These are phyloP conservation scores for Apocrypta bakeri DNA, from an alignment of 1,140 invertebrate genomes.

Conservation along the genomic window DNA sequence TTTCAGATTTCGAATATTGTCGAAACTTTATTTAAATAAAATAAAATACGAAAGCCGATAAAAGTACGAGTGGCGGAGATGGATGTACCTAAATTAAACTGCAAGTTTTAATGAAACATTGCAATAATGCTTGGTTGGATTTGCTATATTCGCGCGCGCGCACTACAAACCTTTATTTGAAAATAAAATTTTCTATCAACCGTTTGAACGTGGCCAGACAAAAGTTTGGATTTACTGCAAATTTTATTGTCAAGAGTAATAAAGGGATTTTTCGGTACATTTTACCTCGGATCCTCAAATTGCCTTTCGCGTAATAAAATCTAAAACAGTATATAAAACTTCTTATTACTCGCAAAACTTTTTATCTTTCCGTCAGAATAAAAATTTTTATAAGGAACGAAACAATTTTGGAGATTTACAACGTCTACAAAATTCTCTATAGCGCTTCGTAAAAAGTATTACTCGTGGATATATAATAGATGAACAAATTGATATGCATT, in stretches of 20 bases:
- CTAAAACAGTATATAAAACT: constrained; percentile 9
- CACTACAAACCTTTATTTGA: not conserved
- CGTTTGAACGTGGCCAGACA: not conserved
- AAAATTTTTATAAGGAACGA: constrained; percentile 17
- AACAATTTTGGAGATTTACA: constrained; percentile 2
- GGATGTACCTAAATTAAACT: not conserved
- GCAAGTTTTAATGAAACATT: not conserved
- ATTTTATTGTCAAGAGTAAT: constrained; percentile 20
- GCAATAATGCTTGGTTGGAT: too few relatives aligned
- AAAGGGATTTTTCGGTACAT: constrained; percentile 17
- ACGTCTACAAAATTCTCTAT: not conserved
- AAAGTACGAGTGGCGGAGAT: not conserved
- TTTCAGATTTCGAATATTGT: too few relatives aligned
- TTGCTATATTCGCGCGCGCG: too few relatives aligned
- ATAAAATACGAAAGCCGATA: too few relatives aligned
- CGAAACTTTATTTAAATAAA: too few relatives aligned
- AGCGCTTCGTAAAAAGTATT: not conserved
- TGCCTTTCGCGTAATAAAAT: constrained; percentile 36
- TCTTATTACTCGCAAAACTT: not conserved
- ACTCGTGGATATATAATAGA: not conserved
- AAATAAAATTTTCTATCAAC: constrained; percentile 16
- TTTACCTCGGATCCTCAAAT: not conserved
- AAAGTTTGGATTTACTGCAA: constrained; percentile 16
- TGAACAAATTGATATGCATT: not conserved
- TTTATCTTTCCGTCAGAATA: not conserved